phyloP scores from a whole-genome alignment of 1,140 invertebrate genomes.

The Formica exsecta region DNA sequence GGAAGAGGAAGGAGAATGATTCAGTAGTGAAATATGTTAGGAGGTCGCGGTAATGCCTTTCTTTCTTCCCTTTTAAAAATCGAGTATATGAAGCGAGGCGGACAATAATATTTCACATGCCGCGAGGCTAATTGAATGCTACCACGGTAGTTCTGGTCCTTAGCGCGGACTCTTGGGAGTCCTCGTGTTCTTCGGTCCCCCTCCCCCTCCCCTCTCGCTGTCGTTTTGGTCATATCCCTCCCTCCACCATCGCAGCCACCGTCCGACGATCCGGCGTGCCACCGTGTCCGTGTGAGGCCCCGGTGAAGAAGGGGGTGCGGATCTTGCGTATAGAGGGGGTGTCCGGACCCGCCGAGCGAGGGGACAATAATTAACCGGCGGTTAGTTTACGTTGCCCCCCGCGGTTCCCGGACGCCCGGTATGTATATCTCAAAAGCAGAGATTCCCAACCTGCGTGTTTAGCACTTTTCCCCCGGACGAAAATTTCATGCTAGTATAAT shows the following conservation, averaged over 20 bases:
- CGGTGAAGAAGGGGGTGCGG: slow-evolving; percentile 18
- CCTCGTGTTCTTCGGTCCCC: slow-evolving; percentile 39
- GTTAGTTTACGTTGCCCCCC: slow-evolving; percentile 84
- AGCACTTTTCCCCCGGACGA: not conserved
- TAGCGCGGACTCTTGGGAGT: slow-evolving; percentile 72
- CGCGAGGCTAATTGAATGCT: slow-evolving; percentile 86
- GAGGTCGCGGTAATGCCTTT: slow-evolving; percentile 77
- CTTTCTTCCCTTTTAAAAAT: slow-evolving; percentile 79
- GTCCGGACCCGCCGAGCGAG: slow-evolving; percentile 67
- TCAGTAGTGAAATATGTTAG: slow-evolving; percentile 79
- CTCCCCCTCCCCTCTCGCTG: not conserved
- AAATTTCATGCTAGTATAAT: not conserved
- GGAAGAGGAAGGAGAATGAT: slow-evolving; percentile 62
- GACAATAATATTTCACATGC: slow-evolving; percentile 85
- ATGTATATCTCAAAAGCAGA: slow-evolving; percentile 57
- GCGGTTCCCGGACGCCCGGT: slow-evolving; percentile 68
- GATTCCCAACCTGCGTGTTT: slow-evolving; percentile 66
- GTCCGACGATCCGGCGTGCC: slow-evolving; percentile 44
- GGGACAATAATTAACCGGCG: slow-evolving; percentile 84
- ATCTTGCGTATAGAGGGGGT: slow-evolving; percentile 44
- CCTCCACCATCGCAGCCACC: slow-evolving; percentile 51
- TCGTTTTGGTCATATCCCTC: slow-evolving; percentile 21
- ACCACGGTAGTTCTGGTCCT: slow-evolving; percentile 83
- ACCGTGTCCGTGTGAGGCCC: slow-evolving; percentile 54
- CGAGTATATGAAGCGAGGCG: slow-evolving; percentile 75